Percentiles rank a stretch among this genome's conserved stretches.
These are phyloP conservation scores for Probaryconus sp. DNA, from an alignment of 1,140 invertebrate species.

Conservation along the genomic window DNA sequence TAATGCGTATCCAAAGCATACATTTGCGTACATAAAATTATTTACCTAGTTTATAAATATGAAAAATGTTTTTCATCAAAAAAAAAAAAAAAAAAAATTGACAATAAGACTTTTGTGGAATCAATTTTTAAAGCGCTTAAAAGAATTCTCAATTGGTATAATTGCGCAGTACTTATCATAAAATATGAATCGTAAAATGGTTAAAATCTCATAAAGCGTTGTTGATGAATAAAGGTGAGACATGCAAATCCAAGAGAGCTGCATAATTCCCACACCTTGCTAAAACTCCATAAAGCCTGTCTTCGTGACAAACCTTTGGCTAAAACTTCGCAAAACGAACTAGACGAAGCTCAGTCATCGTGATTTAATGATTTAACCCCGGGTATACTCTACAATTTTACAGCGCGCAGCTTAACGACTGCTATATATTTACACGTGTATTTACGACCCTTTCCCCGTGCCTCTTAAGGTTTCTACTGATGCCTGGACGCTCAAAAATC, in stretches of 20 bases:
- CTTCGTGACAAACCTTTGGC: conserved; percentile 33
- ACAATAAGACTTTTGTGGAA: too few species aligned
- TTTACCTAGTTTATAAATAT: too few species aligned
- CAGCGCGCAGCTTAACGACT: conserved; percentile 68
- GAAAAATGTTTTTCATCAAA: too few species aligned
- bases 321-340: conserved; percentile 27
- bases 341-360: conserved; percentile 50
- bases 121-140: too few species aligned
- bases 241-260: neutral
- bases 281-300: conserved; percentile 21
- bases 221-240: neutral
- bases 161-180: neutral
- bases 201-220: neutral
- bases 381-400: conserved; percentile 70
- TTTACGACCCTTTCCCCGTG: conserved; percentile 71
- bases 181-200: neutral
- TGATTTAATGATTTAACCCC: conserved; percentile 71
- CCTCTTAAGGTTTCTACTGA: conserved; percentile 40
- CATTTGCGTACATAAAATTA: too few species aligned
- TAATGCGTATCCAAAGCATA: too few species aligned
- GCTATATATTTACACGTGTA: conserved; percentile 76
- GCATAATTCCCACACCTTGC: neutral
- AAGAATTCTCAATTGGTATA: too few species aligned
- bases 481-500: conserved; percentile 22
- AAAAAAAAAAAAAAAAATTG: too few species aligned